Evolutionary conservation across 1,140 invertebrate genomes (phyloP), one percentile per base, ranked within the genome.

Genomic region (Wasmannia auropunctata): DNA sequence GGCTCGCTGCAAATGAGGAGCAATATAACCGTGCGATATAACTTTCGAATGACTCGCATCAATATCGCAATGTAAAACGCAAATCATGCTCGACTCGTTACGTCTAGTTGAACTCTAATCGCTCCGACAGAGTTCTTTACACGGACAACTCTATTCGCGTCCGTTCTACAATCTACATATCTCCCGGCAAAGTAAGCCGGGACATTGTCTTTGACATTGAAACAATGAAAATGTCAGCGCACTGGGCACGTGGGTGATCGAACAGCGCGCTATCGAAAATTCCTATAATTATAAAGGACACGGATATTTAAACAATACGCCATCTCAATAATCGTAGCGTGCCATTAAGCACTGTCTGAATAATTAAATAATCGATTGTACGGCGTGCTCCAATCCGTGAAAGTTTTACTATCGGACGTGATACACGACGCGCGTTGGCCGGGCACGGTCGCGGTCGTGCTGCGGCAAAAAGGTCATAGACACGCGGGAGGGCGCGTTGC

Each of bases 401-500:
- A 49, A 65, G 40, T 22, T 51, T 25, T 51, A 34, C 51, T 11
- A 70, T 65, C 76, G 43, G 19, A n/a, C n/a, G n/a, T 25, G 40
- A 76, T 56, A 5, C 40, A 14, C 19, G 56, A 43, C 3, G 8
- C n/a, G 5, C 14, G 14, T 14, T 46, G 43, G 3, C n/a, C n/a
- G 0, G 37, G n/a, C 19, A 25, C 34, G 56, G n/a, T 60, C n/a
- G 34, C 3, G 11, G 6, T 22, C 40, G 6, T 0, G n/a, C 22
- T 0, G n/a, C 22, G 25, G 31, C 43, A 62, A 56, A 76, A 54
- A 19, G 60, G 51, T 69, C 85, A 65, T 69, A 85, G 84, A 63
- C 69, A 60, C 54, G 74, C 37, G 84, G 70, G 86, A 91, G 70
- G 63, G 43, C 86, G 67, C 86, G 70, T 87, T 86, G 87, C 65